Percentiles rank a stretch among this genome's conserved stretches.
Evolutionary conservation across 2,888 invertebrate genomes (phyloP).

Genomic region (Meghimatium bilineatum): DNA sequence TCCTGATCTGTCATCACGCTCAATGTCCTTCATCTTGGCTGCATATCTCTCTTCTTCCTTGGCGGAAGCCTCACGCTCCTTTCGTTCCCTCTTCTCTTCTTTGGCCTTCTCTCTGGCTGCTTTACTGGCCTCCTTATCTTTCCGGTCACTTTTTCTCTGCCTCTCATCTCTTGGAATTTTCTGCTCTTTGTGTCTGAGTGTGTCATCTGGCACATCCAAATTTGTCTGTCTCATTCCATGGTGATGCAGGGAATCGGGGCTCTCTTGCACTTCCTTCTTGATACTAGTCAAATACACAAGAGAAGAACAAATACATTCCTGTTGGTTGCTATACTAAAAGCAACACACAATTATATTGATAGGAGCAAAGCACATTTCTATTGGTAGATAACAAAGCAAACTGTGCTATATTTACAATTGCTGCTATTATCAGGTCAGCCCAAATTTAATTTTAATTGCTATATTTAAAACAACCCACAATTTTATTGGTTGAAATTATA

Average conservation of each 20-base stretch:
- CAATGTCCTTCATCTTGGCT: constrained; percentile 31
- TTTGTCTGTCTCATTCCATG: not conserved
- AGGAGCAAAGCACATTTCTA: no score
- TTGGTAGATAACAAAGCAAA: no score
- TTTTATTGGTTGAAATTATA: no score
- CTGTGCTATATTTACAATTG: no score
- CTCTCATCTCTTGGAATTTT: constrained; percentile 52
- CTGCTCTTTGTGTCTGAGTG: constrained; percentile 34
- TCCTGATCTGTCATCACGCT: constrained; percentile 34
- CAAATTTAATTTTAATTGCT: no score
- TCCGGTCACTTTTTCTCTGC: constrained; percentile 50
- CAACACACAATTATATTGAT: not conserved
- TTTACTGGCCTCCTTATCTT: constrained; percentile 50
- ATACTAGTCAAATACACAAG: not conserved
- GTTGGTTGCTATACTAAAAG: not conserved
- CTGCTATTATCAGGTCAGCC: no score
- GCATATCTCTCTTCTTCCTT: constrained; percentile 55
- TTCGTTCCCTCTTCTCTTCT: constrained; percentile 54
- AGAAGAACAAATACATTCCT: not conserved
- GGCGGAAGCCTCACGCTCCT: constrained; percentile 50
- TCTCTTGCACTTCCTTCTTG: constrained; percentile 34
- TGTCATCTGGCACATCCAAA: constrained; percentile 28
- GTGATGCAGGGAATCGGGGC: constrained; percentile 11
- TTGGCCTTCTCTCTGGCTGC: constrained; percentile 49
- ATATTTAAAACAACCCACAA: no score